phyloP scores from a whole-genome alignment of 2,797 vertebrate genomes.

The Mormyrops attenuatus region DNA sequence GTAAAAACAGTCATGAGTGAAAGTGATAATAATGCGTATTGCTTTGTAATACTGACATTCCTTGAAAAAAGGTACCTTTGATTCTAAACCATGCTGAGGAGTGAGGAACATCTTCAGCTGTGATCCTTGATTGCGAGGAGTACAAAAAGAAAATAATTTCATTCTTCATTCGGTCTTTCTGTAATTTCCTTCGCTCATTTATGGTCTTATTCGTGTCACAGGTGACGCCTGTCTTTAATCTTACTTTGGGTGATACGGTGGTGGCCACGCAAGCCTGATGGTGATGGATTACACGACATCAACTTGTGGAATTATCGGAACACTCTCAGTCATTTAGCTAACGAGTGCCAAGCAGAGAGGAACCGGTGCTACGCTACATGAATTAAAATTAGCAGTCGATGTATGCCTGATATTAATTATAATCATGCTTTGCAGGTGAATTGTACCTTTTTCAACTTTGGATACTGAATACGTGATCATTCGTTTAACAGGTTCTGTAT shows the following conservation, averaged over 20 bases:
- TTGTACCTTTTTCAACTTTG: neutral
- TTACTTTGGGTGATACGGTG: conserved; percentile 3
- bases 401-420: neutral
- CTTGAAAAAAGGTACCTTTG: neutral
- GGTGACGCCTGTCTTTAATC: conserved; percentile 22
- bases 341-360: conserved; percentile 13
- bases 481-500: neutral
- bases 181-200: neutral
- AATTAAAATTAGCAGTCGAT: conserved; percentile 11
- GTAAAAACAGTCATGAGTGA: neutral
- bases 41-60: neutral
- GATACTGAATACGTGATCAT: neutral
- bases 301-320: conserved; percentile 3
- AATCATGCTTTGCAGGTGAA: neutral
- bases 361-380: neutral
- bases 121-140: neutral
- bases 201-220: neutral
- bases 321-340: conserved; percentile 17
- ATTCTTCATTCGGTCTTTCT: neutral
- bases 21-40: neutral
- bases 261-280: neutral
- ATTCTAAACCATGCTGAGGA: neutral
- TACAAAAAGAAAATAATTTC: neutral
- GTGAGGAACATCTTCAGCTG: neutral
- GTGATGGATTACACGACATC: conserved; percentile 15